phyloP scores from a whole-genome alignment of 92 coral and sea anemone species.

The Porites divaricata region DNA sequence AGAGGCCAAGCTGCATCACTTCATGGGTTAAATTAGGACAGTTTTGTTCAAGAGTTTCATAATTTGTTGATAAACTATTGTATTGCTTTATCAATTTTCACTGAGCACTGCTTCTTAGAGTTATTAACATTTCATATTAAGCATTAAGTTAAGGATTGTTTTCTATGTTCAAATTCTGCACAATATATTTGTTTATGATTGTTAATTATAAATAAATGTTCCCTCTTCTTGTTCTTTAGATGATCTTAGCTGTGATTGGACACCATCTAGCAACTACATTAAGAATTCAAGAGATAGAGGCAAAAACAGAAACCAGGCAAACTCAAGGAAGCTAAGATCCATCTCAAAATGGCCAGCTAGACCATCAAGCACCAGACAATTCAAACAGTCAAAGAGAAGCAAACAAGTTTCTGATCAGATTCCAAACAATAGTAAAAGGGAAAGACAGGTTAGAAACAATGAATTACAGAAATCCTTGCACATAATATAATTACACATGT shows the following conservation, averaged over 20 bases:
- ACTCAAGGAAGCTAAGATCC: background rate
- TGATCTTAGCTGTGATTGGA: slow-evolving; percentile 21
- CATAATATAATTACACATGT: no score
- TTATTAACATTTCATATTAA: no score
- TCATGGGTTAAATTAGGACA: background rate
- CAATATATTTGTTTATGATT: background rate
- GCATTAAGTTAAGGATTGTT: no score
- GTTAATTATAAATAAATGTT: background rate
- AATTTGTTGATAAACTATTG: background rate
- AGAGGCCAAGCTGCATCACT: background rate
- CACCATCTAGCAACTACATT: slow-evolving; percentile 8
- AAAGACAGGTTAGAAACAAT: slow-evolving; percentile 8
- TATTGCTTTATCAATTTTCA: background rate
- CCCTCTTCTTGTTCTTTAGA: slow-evolving; percentile 4
- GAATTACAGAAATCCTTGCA: no score
- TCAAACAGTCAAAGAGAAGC: background rate
- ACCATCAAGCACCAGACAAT: background rate
- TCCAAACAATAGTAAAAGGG: background rate
- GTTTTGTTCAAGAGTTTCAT: no score
- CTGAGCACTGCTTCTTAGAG: no score
- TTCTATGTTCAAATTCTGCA: background rate
- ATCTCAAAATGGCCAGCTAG: background rate
- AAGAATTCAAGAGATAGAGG: background rate
- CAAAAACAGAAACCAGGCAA: background rate
- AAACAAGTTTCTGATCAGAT: background rate